Base-by-base conservation (phyloP, 92 coral and sea anemone species). In the Siderastrea radians region DNA sequence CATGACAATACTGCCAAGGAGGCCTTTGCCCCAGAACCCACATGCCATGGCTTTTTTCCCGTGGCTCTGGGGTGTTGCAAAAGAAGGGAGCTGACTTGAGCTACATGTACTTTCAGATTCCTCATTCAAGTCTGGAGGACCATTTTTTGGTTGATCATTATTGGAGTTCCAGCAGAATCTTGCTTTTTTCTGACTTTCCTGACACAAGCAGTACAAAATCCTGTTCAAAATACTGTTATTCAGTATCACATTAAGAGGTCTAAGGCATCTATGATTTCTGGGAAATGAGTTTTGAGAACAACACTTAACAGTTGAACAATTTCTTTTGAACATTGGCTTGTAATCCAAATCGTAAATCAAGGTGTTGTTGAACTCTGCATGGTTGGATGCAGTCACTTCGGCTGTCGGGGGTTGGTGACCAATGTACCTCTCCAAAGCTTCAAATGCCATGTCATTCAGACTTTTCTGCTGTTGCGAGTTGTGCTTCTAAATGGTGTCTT, bases 151-250 rank as follows among this genome's bases (percentile, higher is more conserved):
- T 52, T 82, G 88, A 55, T 88, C 92, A 66, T 82, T 76, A 69
- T 82, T 82, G 71, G 84, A 88, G 60, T 82, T 88, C 79, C 88
- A 88, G 67, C 83, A 88, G 51, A 74, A 88, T 77, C 72, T 55
- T 52, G 77, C 88, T 3, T 70, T 79, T 78, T 86, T 48, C 86
- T 49, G 1, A 81, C 77, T 67, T 82, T 82, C 76, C 70, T 68
- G 54, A 49, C 59, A 82, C 86, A 53, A 15, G 53, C 76, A 82
- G 67, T 53, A 54, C 86, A 82, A 69, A 82, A 82, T n/a, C n/a
- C n/a, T n/a, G n/a, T n/a, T n/a, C n/a, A n/a, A n/a, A n/a, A n/a
- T n/a, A n/a, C n/a, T n/a, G n/a, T n/a, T 26, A 26, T 26, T 26
- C 38, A 26, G 38, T 26, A 26, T 26, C 38, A 26, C 38, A 26